Percentiles rank a stretch among this genome's conserved stretches.
Evolutionary conservation across 2,888 invertebrate genomes (phyloP).

Genomic region (Schizaphis graminum): DNA sequence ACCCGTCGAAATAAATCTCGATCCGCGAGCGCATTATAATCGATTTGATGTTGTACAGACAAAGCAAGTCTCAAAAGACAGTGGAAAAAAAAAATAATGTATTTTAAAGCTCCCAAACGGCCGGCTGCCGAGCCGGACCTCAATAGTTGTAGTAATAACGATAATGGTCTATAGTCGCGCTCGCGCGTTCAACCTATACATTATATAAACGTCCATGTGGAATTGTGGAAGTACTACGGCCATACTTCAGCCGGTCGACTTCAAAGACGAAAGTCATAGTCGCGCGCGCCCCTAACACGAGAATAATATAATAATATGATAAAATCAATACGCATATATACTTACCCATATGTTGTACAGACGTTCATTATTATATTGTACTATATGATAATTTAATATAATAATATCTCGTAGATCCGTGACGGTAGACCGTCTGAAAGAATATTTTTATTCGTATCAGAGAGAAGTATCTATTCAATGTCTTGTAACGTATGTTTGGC

Average conservation of each 20-base stretch:
- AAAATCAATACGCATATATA: background rate
- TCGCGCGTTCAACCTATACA: background rate
- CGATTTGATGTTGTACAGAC: no score
- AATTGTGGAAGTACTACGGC: background rate
- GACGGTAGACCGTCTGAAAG: background rate
- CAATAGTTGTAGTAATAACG: background rate
- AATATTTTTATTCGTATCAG: background rate
- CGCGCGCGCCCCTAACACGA: background rate
- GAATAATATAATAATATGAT: background rate
- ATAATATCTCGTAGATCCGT: background rate
- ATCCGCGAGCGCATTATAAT: background rate
- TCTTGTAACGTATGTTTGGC: no score
- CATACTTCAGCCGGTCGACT: background rate
- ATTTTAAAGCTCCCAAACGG: no score
- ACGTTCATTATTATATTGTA: no score
- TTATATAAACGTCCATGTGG: background rate
- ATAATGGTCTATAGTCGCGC: background rate
- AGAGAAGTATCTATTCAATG: background rate
- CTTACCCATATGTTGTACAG: no score
- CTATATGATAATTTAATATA: background rate
- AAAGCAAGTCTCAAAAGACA: no score
- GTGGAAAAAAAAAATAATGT: no score
- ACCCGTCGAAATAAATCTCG: background rate
- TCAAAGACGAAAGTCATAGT: background rate
- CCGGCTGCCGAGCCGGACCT: background rate